A percentile compares a stretch with the other conserved stretches of the same genome.
Conservation (phyloP, 2,888 invertebrate species). For the Drosophila monieri region DNA sequence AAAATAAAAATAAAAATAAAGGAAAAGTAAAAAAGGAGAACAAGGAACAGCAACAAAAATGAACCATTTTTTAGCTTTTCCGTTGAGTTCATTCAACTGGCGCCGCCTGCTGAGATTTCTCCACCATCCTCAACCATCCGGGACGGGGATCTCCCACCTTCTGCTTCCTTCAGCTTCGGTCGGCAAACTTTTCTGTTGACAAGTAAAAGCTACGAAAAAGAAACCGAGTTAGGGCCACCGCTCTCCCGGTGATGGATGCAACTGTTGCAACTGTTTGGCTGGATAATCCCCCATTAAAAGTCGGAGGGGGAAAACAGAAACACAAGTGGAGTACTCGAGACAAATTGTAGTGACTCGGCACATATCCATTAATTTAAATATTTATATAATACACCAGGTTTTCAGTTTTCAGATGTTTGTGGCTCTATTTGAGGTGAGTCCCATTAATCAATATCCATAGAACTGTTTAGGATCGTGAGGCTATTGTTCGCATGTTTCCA, state of each 20-base stretch:
- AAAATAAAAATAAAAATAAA: conserved; percentile 20
- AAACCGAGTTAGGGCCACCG: conserved; percentile 54
- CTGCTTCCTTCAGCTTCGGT: conserved; percentile 6
- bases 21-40: conserved; percentile 14
- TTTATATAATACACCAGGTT: not conserved
- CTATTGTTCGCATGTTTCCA: not conserved
- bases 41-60: conserved; percentile 16
- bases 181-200: conserved; percentile 44
- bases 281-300: conserved; percentile 72
- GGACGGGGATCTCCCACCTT: conserved; percentile 10
- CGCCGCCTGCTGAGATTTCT: conserved; percentile 70
- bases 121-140: conserved; percentile 9
- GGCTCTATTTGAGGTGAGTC: not conserved
- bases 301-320: conserved; percentile 4
- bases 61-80: conserved; percentile 50
- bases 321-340: not conserved
- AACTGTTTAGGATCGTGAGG: not conserved
- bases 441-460: not conserved
- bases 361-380: conserved; percentile 6
- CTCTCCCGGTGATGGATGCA: conserved; percentile 64
- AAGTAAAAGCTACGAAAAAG: conserved; percentile 22
- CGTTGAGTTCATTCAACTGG: conserved; percentile 70
- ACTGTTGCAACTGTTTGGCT: conserved; percentile 51
- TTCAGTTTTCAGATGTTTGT: not conserved
- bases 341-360: not conserved